Conservation (phyloP, 2,797 vertebrate genomes). For the Malurus leucopterus region DNA sequence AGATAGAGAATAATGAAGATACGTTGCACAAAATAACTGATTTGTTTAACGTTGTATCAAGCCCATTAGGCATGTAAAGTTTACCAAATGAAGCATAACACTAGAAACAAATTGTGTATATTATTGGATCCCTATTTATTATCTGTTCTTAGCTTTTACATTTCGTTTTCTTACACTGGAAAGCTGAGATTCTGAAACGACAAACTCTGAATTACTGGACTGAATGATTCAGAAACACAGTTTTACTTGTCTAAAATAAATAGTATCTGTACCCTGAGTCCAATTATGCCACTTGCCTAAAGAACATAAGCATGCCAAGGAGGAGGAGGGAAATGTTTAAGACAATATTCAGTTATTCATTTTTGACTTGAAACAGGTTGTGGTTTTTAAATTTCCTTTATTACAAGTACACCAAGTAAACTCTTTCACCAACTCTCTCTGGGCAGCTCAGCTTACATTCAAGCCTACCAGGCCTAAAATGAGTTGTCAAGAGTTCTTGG, state of each 20-base stretch:
- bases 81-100: neutral
- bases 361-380: slow-evolving; percentile 56
- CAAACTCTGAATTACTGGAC: neutral
- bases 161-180: neutral
- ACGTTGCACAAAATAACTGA: neutral
- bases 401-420: slow-evolving; percentile 64
- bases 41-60: neutral
- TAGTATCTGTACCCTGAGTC: neutral
- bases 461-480: slow-evolving; percentile 43
- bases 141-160: neutral
- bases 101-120: neutral
- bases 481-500: slow-evolving; percentile 36
- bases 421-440: slow-evolving; percentile 55
- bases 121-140: neutral
- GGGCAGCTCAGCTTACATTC: slow-evolving; percentile 57
- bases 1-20: neutral
- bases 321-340: neutral
- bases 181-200: slow-evolving; percentile 43
- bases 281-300: slow-evolving; percentile 18
- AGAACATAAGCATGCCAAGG: slow-evolving; percentile 26
- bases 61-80: neutral
- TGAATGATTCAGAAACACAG: neutral
- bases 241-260: slow-evolving; percentile 2
- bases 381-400: slow-evolving; percentile 62
- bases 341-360: slow-evolving; percentile 53